Conservation (phyloP, 2,888 invertebrate genomes). For the Galerucella pusilla region DNA sequence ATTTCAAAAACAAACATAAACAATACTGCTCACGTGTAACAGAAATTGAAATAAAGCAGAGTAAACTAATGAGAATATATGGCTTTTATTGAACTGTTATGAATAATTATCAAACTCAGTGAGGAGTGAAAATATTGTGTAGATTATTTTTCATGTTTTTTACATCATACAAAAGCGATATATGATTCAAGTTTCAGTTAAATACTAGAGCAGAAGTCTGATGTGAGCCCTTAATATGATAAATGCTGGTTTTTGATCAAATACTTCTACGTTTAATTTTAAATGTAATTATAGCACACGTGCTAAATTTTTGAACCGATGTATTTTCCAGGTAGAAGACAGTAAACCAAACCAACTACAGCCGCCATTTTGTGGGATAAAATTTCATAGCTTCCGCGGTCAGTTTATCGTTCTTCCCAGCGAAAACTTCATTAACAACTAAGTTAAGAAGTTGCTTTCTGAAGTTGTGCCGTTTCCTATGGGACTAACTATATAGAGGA, state of each 20-base stretch:
- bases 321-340: too few species aligned
- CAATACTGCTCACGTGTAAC: conserved; percentile 22
- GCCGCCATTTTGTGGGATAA: conserved; percentile 45
- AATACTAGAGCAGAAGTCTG: too few species aligned
- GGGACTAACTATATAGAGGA: conserved; percentile 39
- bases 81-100: conserved; percentile 16
- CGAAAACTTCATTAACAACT: conserved; percentile 59
- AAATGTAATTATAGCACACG: too few species aligned
- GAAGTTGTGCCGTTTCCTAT: conserved; percentile 52
- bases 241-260: too few species aligned
- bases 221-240: too few species aligned
- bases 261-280: too few species aligned
- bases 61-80: conserved; percentile 13
- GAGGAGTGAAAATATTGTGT: background rate
- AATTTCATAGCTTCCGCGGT: conserved; percentile 54
- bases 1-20: conserved; percentile 32
- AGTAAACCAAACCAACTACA: too few species aligned
- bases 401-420: conserved; percentile 52
- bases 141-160: background rate
- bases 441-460: conserved; percentile 55
- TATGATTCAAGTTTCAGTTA: too few species aligned
- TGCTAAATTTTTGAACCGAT: too few species aligned
- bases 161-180: too few species aligned
- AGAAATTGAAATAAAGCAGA: conserved; percentile 20
- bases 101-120: background rate